Evolutionary conservation across 2,113 vertebrate genomes (phyloP).

Genomic region (Anolis sagrei): DNA sequence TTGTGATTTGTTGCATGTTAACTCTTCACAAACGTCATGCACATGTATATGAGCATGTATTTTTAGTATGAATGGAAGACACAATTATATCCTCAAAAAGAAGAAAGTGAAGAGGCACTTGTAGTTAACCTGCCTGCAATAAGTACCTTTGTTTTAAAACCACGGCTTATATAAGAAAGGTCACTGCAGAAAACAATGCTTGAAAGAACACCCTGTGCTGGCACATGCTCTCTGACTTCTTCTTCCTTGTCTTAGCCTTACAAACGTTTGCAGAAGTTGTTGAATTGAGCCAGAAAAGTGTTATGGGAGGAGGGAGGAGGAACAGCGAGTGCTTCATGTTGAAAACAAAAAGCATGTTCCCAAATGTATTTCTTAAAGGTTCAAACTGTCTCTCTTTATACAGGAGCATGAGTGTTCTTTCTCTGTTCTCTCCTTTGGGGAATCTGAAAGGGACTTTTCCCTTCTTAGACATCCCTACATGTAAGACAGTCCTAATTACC

Average conservation of each 20-base stretch:
- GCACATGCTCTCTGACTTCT: not conserved
- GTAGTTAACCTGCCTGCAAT: not conserved
- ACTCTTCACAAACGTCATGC: too few species aligned
- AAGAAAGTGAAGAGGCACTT: not conserved
- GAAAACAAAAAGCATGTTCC: constrained; percentile 5
- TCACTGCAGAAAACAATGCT: not conserved
- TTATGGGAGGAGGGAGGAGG: not conserved
- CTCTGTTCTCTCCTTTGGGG: not conserved
- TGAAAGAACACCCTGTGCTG: constrained; percentile 8
- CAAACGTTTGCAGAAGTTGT: not conserved
- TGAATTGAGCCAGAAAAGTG: constrained; percentile 2
- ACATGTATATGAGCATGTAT: too few species aligned
- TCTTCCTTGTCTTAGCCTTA: not conserved
- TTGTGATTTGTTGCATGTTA: not conserved
- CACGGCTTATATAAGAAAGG: not conserved
- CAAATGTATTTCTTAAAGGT: not conserved
- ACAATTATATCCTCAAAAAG: not conserved
- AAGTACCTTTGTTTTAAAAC: not conserved
- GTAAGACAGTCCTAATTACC: too few species aligned
- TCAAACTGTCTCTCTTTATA: not conserved
- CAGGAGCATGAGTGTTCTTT: not conserved
- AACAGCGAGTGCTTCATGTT: not conserved
- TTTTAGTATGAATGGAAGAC: not conserved
- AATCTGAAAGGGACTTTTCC: too few species aligned
- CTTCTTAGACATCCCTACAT: too few species aligned